Base-by-base conservation (phyloP, 1,140 invertebrate genomes). In the Psix sp. region DNA sequence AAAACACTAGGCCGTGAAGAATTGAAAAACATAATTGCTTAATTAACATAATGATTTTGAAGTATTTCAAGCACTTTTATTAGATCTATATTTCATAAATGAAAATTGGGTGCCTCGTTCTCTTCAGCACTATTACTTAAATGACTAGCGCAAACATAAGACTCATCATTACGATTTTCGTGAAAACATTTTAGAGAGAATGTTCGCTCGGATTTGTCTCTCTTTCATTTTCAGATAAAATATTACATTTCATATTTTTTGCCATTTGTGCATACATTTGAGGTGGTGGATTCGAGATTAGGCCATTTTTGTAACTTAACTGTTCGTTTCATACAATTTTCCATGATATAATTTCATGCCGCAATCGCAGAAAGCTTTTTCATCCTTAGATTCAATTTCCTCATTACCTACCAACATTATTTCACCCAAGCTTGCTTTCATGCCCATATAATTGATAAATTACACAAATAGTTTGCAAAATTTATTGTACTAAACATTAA, bases 271-370 rank as follows among this genome's bases (percentile, higher is more conserved):
- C 26, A 51, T 51, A 26, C 51, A 67, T 43, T 67, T 51, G 35
- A n/a, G n/a, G n/a, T n/a, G n/a, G n/a, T n/a, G n/a, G 54, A 42
- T 14, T 13, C 29, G 2, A 66, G 49, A 68, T 57, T 57, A 52
- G 65, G 54, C 54, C 43, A 59, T 46, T 68, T 14, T n/a, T 4
- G 29, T 13, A 17, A 42, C 29, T 45, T 59, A 68, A 68, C 59
- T 21, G 52, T 67, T 36, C 51, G 63, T 67, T 57, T 51, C 57
- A 68, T 40, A 38, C 42, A 51, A 68, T 68, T 59, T 52, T 31
- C 11, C 13, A 29, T 21, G 33, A 49, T 43, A 49, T 57, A 67
- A 67, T 67, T 65, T 15, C 26, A 17, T 11, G 6, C 9, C 39
- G 40, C 60, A 65, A 65, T 54, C 48, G 33, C 39, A n/a, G 15